Conservation (phyloP, 2,113 vertebrate species). For the Excalfactoria chinensis region DNA sequence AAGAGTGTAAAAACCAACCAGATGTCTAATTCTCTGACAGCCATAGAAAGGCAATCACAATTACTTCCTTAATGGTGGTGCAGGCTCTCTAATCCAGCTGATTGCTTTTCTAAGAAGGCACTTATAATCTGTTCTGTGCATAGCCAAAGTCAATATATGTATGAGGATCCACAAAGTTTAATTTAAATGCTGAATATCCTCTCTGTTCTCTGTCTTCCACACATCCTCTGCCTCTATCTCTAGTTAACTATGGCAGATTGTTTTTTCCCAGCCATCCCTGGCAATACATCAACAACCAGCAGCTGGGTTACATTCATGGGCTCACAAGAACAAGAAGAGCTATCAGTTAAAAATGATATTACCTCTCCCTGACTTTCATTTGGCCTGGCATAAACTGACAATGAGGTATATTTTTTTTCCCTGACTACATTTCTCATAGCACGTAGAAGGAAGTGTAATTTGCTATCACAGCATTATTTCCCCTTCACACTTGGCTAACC, state of each 20-base stretch:
- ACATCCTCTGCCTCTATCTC: slow-evolving; percentile 5
- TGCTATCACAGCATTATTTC: slow-evolving; percentile 15
- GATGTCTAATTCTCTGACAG: neutral
- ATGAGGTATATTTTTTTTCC: neutral
- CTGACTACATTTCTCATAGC: slow-evolving; percentile 21
- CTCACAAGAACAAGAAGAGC: slow-evolving; percentile 27
- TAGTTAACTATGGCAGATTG: slow-evolving; percentile 35
- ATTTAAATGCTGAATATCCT: slow-evolving; percentile 37
- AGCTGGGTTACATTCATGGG: slow-evolving; percentile 42
- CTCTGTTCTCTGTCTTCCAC: slow-evolving; percentile 37
- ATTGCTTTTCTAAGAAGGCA: slow-evolving; percentile 1
- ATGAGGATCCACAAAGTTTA: slow-evolving; percentile 3
- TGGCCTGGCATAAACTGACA: neutral
- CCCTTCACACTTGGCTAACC: slow-evolving; percentile 27
- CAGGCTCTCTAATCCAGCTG: neutral
- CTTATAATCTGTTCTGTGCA: neutral
- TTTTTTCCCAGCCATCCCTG: slow-evolving; percentile 33
- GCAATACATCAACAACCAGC: slow-evolving; percentile 43
- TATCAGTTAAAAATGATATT: slow-evolving; percentile 25
- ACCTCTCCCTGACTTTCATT: neutral
- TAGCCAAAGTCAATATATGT: neutral
- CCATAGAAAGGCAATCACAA: neutral
- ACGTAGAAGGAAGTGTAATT: slow-evolving; percentile 7
- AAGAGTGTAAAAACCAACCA: neutral
- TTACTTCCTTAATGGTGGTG: slow-evolving; percentile 12